Conservation (phyloP, 2,113 vertebrate species). For the Hemibagrus wyckioides region DNA sequence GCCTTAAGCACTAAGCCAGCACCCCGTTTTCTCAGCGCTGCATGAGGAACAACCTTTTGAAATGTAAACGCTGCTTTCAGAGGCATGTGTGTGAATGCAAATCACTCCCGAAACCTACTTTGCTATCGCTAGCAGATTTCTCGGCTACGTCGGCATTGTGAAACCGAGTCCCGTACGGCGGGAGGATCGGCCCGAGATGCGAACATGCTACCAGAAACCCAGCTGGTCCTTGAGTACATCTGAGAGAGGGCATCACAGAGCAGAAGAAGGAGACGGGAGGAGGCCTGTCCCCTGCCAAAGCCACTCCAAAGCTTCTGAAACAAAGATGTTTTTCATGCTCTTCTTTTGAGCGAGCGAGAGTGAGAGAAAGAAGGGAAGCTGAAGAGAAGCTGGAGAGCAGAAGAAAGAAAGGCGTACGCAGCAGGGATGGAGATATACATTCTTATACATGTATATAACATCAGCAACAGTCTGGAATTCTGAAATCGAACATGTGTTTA, state of each 20-base stretch:
- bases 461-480: background rate
- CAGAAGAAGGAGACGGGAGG: conserved; percentile 4
- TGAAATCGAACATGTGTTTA: background rate
- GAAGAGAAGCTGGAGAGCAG: conserved; percentile 8
- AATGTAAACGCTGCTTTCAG: conserved; percentile 9
- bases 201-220: background rate
- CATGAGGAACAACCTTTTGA: background rate
- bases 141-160: background rate
- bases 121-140: background rate
- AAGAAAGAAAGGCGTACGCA: conserved; percentile 1
- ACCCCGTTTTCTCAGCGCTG: background rate
- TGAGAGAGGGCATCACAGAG: conserved; percentile 2
- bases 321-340: conserved; percentile 34
- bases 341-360: background rate
- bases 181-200: too few relatives aligned
- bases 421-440: background rate
- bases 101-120: background rate
- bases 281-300: background rate
- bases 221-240: conserved; percentile 16
- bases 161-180: background rate
- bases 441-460: background rate
- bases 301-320: conserved; percentile 33
- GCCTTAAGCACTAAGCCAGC: background rate
- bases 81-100: background rate
- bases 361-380: background rate